Conservation (phyloP, 2,113 vertebrate genomes). For the Leuciscus idus region DNA sequence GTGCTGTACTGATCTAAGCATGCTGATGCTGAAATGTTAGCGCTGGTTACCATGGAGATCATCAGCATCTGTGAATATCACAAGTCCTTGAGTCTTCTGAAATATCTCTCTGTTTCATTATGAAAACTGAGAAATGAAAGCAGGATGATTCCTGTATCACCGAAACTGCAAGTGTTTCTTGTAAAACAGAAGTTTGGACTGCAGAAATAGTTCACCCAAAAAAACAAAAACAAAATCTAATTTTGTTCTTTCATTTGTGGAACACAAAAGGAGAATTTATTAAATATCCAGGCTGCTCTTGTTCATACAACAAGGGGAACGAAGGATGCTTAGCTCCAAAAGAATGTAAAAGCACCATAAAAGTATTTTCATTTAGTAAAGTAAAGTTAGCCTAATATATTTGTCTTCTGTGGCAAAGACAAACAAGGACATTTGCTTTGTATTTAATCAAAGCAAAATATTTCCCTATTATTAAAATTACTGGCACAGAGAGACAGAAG, state of each 20-base stretch:
- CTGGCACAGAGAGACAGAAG: background rate
- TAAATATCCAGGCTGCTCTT: background rate
- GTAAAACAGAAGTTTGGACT: background rate
- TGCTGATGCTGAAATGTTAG: background rate
- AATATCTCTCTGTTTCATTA: background rate
- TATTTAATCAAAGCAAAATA: constrained; percentile 18
- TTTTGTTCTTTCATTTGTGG: background rate
- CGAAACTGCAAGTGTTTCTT: background rate
- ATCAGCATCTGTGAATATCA: constrained; percentile 6
- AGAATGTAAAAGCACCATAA: background rate
- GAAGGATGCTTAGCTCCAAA: background rate
- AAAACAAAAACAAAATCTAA: background rate
- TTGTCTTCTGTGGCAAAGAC: background rate
- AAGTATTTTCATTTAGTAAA: background rate
- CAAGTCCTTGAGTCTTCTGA: constrained; percentile 30
- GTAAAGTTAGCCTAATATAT: background rate
- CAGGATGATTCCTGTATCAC: background rate
- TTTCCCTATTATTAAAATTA: background rate
- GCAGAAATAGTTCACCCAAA: background rate
- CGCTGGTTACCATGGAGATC: constrained; percentile 34
- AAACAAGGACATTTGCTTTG: background rate
- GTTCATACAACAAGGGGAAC: background rate
- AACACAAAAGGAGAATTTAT: background rate
- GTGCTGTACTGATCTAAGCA: constrained; percentile 10
- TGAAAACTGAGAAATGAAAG: constrained; percentile 1